These are phyloP conservation scores for Parthenolecanium corni DNA, from an alignment of 2,888 invertebrate genomes.

Conservation along the genomic window DNA sequence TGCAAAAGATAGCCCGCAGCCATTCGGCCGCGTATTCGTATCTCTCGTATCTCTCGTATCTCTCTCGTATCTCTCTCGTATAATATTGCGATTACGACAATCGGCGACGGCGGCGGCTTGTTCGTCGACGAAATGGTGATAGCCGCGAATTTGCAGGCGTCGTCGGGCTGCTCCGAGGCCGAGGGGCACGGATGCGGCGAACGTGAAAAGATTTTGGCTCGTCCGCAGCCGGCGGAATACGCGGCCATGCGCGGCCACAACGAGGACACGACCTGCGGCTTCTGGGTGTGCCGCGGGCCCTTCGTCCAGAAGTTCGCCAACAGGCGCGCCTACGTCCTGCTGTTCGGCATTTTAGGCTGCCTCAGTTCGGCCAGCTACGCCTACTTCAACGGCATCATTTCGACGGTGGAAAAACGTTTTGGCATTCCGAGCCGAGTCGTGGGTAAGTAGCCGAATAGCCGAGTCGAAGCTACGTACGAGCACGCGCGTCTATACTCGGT, in stretches of 20 bases:
- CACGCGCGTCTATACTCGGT: not conserved
- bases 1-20: too few species aligned
- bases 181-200: slow-evolving; percentile 7
- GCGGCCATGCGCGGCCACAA: slow-evolving; percentile 3
- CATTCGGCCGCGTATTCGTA: too few species aligned
- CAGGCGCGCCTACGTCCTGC: slow-evolving; percentile 48
- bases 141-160: too few species aligned
- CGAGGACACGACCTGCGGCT: slow-evolving; percentile 53
- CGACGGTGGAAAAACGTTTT: slow-evolving; percentile 59
- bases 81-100: too few species aligned
- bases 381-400: slow-evolving; percentile 62
- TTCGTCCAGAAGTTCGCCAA: slow-evolving; percentile 49
- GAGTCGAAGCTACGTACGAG: not conserved
- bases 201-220: slow-evolving; percentile 3
- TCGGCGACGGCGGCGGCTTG: too few species aligned
- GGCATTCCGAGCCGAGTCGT: slow-evolving; percentile 60
- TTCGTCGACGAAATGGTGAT: too few species aligned
- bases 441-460: slow-evolving; percentile 40
- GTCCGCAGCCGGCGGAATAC: not conserved
- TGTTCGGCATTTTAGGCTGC: slow-evolving; percentile 56
- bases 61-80: too few species aligned
- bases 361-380: slow-evolving; percentile 57
- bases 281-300: slow-evolving; percentile 48
- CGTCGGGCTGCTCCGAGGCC: not conserved
- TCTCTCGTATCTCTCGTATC: too few species aligned